Conservation (phyloP, 2,888 invertebrate genomes). For the Lithophane ornitopus region DNA sequence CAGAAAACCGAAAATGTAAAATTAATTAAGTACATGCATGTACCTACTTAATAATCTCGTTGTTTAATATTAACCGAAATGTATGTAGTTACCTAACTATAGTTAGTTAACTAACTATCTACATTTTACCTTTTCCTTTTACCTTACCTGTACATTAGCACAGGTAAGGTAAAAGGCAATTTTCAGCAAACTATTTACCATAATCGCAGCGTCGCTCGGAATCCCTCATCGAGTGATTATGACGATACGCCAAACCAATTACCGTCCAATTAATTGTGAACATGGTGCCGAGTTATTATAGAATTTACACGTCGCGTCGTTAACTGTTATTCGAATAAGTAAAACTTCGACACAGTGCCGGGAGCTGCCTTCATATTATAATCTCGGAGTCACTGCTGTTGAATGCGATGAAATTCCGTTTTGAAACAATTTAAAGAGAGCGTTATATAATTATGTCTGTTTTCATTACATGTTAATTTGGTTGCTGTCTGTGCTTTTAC, state of each 20-base stretch:
- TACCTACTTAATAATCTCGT: background rate
- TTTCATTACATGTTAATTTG: constrained; percentile 10
- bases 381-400: constrained; percentile 30
- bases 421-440: constrained; percentile 35
- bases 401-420: constrained; percentile 23
- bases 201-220: constrained; percentile 33
- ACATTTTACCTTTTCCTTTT: no score
- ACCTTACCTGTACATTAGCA: no score
- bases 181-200: constrained; percentile 49
- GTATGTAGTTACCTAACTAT: background rate
- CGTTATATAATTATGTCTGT: constrained; percentile 7
- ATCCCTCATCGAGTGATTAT: constrained; percentile 47
- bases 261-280: constrained; percentile 62
- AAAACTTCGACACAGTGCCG: constrained; percentile 49
- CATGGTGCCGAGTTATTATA: constrained; percentile 52
- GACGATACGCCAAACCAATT: constrained; percentile 62
- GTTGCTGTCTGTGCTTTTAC: constrained; percentile 10
- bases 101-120: no score
- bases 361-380: constrained; percentile 37
- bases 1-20: constrained; percentile 10
- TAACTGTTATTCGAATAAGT: constrained; percentile 58
- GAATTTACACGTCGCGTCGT: constrained; percentile 56
- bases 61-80: constrained; percentile 24
- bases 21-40: background rate
- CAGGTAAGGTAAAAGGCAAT: constrained; percentile 35